Evolutionary conservation across 2,113 vertebrate species (phyloP).

Genomic region (Mormyrus lacerda): DNA sequence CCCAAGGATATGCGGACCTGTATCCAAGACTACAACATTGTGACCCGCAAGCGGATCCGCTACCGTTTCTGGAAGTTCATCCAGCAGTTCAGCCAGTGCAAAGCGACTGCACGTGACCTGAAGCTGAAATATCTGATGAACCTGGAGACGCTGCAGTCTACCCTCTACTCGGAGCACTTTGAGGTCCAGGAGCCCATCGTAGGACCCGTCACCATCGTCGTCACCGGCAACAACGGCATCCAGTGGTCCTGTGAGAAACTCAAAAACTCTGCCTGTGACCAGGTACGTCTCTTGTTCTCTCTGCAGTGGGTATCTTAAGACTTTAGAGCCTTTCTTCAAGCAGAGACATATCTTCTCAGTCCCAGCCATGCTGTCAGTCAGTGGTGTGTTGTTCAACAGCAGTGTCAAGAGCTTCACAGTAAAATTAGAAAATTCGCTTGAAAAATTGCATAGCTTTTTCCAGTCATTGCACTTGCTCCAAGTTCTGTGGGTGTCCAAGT

Average conservation of each 20-base stretch:
- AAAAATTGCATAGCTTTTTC: not conserved
- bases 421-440: not conserved
- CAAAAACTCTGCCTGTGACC: not conserved
- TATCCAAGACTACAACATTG: slow-evolving; percentile 87
- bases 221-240: slow-evolving; percentile 87
- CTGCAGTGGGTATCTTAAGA: too few species aligned
- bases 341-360: not conserved
- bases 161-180: slow-evolving; percentile 84
- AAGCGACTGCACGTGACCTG: slow-evolving; percentile 79
- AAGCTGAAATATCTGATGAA: slow-evolving; percentile 95
- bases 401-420: not conserved
- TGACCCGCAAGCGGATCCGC: slow-evolving; percentile 91
- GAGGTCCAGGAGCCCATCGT: slow-evolving; percentile 73
- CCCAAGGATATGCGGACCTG: slow-evolving; percentile 74
- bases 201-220: slow-evolving; percentile 71
- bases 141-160: slow-evolving; percentile 82
- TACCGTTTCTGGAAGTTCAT: slow-evolving; percentile 90
- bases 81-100: slow-evolving; percentile 85
- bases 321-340: not conserved
- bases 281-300: not conserved
- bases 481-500: not conserved
- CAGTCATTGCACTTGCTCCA: not conserved
- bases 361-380: not conserved
- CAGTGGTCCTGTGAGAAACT: slow-evolving; percentile 69
- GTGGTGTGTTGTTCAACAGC: not conserved